Evolutionary conservation across 2,797 vertebrate genomes (phyloP), one percentile per base, ranked within the genome.

Genomic region (Enteromius thamalakanensis): DNA sequence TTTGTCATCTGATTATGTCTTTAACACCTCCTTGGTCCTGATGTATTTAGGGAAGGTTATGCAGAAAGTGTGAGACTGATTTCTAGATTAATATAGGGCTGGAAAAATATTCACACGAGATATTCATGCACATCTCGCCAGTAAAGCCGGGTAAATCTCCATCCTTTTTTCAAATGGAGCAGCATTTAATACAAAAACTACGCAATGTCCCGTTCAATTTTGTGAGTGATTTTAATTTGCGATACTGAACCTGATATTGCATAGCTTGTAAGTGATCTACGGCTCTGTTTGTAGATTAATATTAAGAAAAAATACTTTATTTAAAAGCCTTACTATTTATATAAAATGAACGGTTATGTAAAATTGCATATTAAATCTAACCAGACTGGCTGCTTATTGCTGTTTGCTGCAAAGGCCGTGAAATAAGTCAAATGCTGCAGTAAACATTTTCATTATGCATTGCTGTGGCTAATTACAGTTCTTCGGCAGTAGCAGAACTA

Each of bases 41-140:
- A 49, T 72, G 55, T 49, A 81, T 81, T 81, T 81, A 62, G 55
- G 67, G 55, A 81, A 72, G 55, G 42, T 62, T 34, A 45, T 5
- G 17, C 23, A n/a, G 65, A 60, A 40, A 62, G 17, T 40, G 17
- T 23, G 26, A 34, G 55, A 37, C 62, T 49, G 10, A 26, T n/a
- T 47, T 80, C 17, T 32, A 11, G 53, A 71, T 72, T 32, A 62
- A 26, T 47, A 55, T 53, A 42, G 42, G 42, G 42, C 42, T 11
- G 42, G 42, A 45, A 2, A 42, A 42, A 42, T 10, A 11, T 10
- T 42, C 40, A 10, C 40, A 42, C 9, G 9, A 42, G 8, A 42
- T 42, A 42, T 42, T 40, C 40, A 40, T 40, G 40, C 40, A 40
- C 40, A 40, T 40, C 40, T 9, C 8, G 40, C 1, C 40, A 40